These are phyloP conservation scores for Ferdinandea cuprea DNA, from an alignment of 2,888 invertebrate species.

Conservation along the genomic window DNA sequence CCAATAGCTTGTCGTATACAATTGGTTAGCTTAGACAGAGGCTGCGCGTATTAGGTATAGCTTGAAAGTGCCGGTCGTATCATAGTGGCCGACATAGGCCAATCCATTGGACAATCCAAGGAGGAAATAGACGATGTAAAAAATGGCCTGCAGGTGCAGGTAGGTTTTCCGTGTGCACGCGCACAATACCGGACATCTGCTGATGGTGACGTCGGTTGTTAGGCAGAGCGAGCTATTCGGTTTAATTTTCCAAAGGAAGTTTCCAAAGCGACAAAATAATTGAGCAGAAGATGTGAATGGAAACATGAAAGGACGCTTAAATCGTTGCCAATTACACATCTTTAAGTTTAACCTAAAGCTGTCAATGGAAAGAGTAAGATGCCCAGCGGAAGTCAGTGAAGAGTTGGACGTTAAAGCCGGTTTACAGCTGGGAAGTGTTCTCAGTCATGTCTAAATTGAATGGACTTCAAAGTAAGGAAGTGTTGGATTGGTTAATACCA, in stretches of 20 bases:
- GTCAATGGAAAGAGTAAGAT: no score
- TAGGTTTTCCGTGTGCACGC: constrained; percentile 64
- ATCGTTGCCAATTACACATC: no score
- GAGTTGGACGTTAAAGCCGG: no score
- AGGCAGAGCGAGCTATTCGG: constrained; percentile 37
- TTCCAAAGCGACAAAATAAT: constrained; percentile 60
- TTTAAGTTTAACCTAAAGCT: no score
- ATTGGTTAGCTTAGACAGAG: not conserved
- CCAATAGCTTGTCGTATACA: not conserved
- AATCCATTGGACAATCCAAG: constrained; percentile 24
- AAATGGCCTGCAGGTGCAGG: constrained; percentile 66
- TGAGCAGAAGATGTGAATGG: constrained; percentile 62
- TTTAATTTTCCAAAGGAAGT: constrained; percentile 51
- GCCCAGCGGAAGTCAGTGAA: no score
- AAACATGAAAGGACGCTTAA: no score
- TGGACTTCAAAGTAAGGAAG: no score
- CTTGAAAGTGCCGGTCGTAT: constrained; percentile 3
- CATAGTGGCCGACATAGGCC: no score
- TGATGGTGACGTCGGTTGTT: constrained; percentile 7
- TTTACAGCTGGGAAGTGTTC: no score
- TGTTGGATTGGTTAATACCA: no score
- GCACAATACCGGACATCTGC: constrained; percentile 66
- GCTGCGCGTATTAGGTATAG: not conserved
- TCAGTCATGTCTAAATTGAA: no score
- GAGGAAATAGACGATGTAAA: constrained; percentile 50